phyloP scores from a whole-genome alignment of 2,113 vertebrate genomes.

The Meleagris gallopavo region DNA sequence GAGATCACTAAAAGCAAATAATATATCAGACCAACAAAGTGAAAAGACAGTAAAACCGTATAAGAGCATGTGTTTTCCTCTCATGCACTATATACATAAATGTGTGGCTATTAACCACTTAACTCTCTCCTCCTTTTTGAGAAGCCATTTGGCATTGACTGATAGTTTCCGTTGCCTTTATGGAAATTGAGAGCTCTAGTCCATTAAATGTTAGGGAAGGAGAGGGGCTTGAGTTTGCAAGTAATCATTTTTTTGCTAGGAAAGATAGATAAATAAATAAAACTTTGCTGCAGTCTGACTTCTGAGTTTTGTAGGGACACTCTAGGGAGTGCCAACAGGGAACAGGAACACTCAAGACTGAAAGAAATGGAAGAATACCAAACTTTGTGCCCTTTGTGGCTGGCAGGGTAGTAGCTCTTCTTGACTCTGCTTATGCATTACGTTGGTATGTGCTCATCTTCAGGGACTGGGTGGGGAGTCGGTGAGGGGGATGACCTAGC shows the following conservation, averaged over 20 bases:
- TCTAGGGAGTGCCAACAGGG: not conserved
- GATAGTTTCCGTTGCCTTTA: not conserved
- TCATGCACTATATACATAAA: not conserved
- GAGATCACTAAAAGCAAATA: not conserved
- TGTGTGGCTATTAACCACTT: not conserved
- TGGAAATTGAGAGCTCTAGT: not conserved
- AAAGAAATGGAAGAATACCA: not conserved
- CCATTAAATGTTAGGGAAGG: not conserved
- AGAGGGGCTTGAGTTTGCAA: not conserved
- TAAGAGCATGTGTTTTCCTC: not conserved
- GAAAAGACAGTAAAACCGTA: not conserved
- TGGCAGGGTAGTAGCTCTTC: not conserved
- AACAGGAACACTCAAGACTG: not conserved
- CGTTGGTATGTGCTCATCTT: not conserved
- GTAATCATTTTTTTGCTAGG: not conserved
- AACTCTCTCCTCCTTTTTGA: not conserved
- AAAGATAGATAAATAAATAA: not conserved
- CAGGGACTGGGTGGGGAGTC: not conserved
- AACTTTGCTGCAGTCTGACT: not conserved
- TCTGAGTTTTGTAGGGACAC: not conserved
- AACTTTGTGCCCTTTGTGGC: not conserved
- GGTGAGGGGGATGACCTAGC: not conserved
- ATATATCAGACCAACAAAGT: not conserved
- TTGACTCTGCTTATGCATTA: not conserved
- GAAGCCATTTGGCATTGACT: not conserved